phyloP scores from a whole-genome alignment of 2,888 invertebrate species.

The Philereme vetulata region DNA sequence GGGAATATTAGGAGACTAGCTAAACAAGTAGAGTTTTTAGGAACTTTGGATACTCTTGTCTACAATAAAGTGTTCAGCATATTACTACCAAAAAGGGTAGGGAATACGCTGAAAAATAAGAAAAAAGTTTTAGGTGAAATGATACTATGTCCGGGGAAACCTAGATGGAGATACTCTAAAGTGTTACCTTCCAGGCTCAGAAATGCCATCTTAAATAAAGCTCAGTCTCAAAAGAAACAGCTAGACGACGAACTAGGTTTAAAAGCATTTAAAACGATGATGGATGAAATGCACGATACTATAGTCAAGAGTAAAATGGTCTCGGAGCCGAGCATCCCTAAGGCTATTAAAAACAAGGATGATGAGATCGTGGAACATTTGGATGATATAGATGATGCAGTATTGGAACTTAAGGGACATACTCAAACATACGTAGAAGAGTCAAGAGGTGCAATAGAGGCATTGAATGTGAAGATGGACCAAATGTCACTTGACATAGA shows the following conservation, averaged over 20 bases:
- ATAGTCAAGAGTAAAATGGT: slow-evolving; percentile 53
- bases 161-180: slow-evolving; percentile 57
- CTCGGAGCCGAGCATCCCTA: slow-evolving; percentile 34
- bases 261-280: slow-evolving; percentile 57
- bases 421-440: slow-evolving; percentile 55
- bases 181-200: slow-evolving; percentile 64
- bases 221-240: slow-evolving; percentile 66
- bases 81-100: slow-evolving; percentile 62
- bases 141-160: slow-evolving; percentile 69
- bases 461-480: slow-evolving; percentile 67
- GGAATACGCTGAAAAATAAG: slow-evolving; percentile 63
- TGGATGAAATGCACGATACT: slow-evolving; percentile 67
- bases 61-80: slow-evolving; percentile 70
- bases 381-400: slow-evolving; percentile 59
- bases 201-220: slow-evolving; percentile 71
- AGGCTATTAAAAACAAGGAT: slow-evolving; percentile 39
- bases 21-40: slow-evolving; percentile 82
- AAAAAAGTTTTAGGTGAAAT: slow-evolving; percentile 62
- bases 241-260: slow-evolving; percentile 63
- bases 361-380: slow-evolving; percentile 63
- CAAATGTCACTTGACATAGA: slow-evolving; percentile 68
- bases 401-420: slow-evolving; percentile 58
- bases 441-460: slow-evolving; percentile 54
- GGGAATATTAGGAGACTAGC: slow-evolving; percentile 81
- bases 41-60: slow-evolving; percentile 77